Percentiles rank a stretch among this genome's conserved stretches.
These are phyloP conservation scores for Microcaecilia unicolor DNA, from an alignment of 2,797 vertebrate genomes.

Conservation along the genomic window DNA sequence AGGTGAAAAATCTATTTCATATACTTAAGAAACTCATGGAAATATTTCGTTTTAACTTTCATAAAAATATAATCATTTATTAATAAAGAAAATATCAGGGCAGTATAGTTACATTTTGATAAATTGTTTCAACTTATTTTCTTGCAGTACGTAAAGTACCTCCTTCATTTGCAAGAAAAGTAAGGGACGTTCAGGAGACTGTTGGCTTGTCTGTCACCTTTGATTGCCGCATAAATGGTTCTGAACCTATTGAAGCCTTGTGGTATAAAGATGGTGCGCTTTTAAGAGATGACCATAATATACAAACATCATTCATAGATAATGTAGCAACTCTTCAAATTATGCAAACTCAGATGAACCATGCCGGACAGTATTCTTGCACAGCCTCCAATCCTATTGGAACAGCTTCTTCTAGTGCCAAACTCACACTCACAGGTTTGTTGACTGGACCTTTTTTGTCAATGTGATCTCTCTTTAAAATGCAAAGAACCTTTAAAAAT, in stretches of 20 bases:
- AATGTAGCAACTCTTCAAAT: conserved; percentile 83
- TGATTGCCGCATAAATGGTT: conserved; percentile 86
- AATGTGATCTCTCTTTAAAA: conserved; percentile 10
- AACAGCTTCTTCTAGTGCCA: conserved; percentile 84
- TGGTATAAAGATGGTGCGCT: conserved; percentile 87
- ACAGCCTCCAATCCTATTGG: conserved; percentile 87
- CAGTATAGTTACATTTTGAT: background rate
- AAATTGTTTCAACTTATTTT: too few species aligned
- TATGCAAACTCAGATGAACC: conserved; percentile 64
- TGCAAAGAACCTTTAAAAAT: too few species aligned
- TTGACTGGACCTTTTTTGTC: conserved; percentile 21
- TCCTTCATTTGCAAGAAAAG: conserved; percentile 88
- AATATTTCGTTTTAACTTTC: background rate
- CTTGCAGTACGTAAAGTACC: conserved; percentile 85
- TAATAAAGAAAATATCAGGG: background rate
- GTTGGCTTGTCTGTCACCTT: conserved; percentile 73
- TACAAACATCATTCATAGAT: conserved; percentile 77
- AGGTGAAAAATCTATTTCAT: conserved; percentile 58
- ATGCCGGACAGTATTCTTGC: conserved; percentile 89
- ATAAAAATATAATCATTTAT: background rate
- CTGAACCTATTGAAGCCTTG: conserved; percentile 81
- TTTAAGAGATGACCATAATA: conserved; percentile 59
- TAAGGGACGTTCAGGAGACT: conserved; percentile 85
- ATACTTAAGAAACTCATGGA: background rate
- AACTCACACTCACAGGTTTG: conserved; percentile 87